These are phyloP conservation scores for Setipinna tenuifilis DNA, from an alignment of 2,797 vertebrate genomes.

Conservation along the genomic window DNA sequence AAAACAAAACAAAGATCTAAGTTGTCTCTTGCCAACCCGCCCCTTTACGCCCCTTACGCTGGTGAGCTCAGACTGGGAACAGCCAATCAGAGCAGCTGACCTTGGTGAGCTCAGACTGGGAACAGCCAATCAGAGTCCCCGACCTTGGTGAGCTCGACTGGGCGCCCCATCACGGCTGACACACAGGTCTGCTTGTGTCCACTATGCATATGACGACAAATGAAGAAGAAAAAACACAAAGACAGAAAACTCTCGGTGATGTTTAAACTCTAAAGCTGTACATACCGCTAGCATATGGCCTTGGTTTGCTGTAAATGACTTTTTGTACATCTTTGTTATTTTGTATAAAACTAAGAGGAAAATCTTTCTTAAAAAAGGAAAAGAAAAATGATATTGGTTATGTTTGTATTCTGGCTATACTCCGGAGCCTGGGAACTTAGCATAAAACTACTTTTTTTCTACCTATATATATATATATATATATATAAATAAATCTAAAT, in stretches of 20 bases:
- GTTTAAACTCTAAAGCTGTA: conserved; percentile 94
- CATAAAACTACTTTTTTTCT: conserved; percentile 87
- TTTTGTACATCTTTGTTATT: conserved; percentile 99
- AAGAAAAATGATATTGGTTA: conserved; percentile 74
- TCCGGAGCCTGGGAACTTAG: conserved; percentile 98
- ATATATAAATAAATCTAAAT: conserved; percentile 61
- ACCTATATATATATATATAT: conserved; percentile 67
- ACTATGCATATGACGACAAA: conserved; percentile 92
- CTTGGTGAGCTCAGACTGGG: no score
- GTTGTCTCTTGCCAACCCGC: conserved; percentile 63
- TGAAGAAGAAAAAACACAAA: conserved; percentile 47
- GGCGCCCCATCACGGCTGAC: conserved; percentile 76
- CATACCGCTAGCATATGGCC: conserved; percentile 97
- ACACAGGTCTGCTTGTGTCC: conserved; percentile 89
- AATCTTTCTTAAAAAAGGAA: conserved; percentile 86
- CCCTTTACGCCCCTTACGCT: conserved; percentile 28
- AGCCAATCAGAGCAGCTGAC: no score
- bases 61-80: no score
- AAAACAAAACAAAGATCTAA: conserved; percentile 54
- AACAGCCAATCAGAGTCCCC: no score
- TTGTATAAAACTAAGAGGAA: conserved; percentile 91
- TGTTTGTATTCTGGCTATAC: conserved; percentile 97
- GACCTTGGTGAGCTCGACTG: no score
- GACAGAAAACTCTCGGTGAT: conserved; percentile 79
- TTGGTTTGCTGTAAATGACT: conserved; percentile 99